A percentile compares a stretch with the other conserved stretches of the same genome.
Evolutionary conservation across 1,140 invertebrate species (phyloP).

Genomic region (Euura saliciscinereae): DNA sequence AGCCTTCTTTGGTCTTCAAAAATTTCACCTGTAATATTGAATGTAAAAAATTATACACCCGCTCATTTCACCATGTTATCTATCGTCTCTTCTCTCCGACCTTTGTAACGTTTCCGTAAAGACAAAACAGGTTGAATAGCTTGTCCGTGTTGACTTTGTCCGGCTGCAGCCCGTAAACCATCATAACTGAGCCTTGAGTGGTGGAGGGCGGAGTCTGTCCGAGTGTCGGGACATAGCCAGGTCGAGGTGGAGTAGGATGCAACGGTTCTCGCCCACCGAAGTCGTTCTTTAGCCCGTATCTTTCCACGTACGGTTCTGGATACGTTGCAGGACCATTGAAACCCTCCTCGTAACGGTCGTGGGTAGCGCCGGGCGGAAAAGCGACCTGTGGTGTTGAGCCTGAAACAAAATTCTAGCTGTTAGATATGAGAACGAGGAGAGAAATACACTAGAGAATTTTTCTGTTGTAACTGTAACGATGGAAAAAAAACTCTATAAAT

Average conservation of each 20-base stretch:
- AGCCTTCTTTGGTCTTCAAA: slow-evolving; percentile 97
- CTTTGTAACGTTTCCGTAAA: slow-evolving; percentile 97
- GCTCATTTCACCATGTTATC: not conserved
- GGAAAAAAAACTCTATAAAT: too few relatives aligned
- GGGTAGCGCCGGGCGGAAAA: slow-evolving; percentile 50
- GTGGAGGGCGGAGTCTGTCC: slow-evolving; percentile 55
- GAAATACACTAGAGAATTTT: too few relatives aligned
- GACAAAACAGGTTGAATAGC: slow-evolving; percentile 98
- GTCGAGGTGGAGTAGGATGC: slow-evolving; percentile 57
- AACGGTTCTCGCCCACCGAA: slow-evolving; percentile 57
- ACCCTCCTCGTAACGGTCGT: slow-evolving; percentile 60
- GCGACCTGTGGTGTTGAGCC: slow-evolving; percentile 53
- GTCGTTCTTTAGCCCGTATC: slow-evolving; percentile 57
- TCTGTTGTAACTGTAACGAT: too few relatives aligned
- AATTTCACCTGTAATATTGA: slow-evolving; percentile 87
- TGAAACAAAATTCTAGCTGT: slow-evolving; percentile 20
- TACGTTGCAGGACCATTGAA: slow-evolving; percentile 60
- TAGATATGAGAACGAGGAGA: too few relatives aligned
- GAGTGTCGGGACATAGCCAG: slow-evolving; percentile 56
- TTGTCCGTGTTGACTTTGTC: slow-evolving; percentile 94
- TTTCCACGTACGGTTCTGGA: slow-evolving; percentile 59
- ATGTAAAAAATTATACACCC: slow-evolving; percentile 36
- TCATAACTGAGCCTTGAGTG: slow-evolving; percentile 86
- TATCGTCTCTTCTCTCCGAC: slow-evolving; percentile 58
- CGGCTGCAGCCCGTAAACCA: slow-evolving; percentile 96